Base-by-base conservation (phyloP, 1,140 invertebrate species). In the Phocides pigmalion region DNA sequence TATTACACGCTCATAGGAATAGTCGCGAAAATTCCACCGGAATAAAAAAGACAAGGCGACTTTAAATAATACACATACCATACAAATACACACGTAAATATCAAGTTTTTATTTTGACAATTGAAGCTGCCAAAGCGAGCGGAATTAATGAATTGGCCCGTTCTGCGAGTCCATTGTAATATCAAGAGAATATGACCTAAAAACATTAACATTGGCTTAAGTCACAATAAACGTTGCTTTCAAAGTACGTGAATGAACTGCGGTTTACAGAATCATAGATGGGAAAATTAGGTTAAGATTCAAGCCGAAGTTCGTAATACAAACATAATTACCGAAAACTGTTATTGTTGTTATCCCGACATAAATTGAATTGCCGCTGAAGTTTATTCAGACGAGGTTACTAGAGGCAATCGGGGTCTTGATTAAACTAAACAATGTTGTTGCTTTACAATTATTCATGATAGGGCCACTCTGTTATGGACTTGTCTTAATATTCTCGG, bases 321-420 rank as follows among this genome's bases (percentile, higher is more conserved):
- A 77, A 87, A 89, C 74, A 79, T 80, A 81, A 87, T 84, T 81
- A 87, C 61, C 65, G 68, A 76, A 85, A 88, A 88, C 73, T 81
- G 79, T 83, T 87, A 83, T 87, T 87, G 79, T 87, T 87, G 74
- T 81, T 83, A 83, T 79, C 73, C 74, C 62, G 64, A 65, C 69
- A 83, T 82, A 87, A 89, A 89, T 89, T 87, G 76, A 83, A 87
- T 84, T 83, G 79, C 63, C 69, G 64, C 66, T 73, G 17, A 80
- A 87, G 83, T 89, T 89, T 89, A 88, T 89, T 76, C 79, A 87
- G 81, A 72, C 65, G 65, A 78, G 79, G 79, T 82, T 79, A 79
- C 71, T 77, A 47, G 69, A 81, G 79, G 75, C 82, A 82, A 82
- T 87, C 70, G 72, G 68, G 75, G 70, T 76, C 75, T 81, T 83